These are phyloP conservation scores for Ceratoteleas bidentatus DNA, from an alignment of 1,140 invertebrate genomes.

Conservation along the genomic window DNA sequence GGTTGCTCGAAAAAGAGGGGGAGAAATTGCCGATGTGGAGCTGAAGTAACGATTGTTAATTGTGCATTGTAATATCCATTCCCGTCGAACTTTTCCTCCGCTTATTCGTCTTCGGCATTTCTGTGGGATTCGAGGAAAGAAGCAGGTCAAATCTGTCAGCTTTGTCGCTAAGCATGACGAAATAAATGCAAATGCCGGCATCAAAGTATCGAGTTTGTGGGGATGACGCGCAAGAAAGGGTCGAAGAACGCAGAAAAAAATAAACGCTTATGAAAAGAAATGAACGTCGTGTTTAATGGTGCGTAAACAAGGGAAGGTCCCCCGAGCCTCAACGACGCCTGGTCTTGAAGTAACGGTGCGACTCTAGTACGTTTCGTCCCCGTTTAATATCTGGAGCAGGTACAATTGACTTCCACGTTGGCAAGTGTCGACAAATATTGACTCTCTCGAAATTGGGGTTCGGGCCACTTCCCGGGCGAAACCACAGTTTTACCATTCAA, in stretches of 20 bases:
- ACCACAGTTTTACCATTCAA: slow-evolving; percentile 57
- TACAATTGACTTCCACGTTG: slow-evolving; percentile 76
- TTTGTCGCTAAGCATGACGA: slow-evolving; percentile 53
- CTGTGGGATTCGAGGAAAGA: slow-evolving; percentile 32
- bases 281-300: slow-evolving; percentile 80
- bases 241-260: slow-evolving; percentile 40
- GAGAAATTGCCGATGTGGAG: slow-evolving; percentile 15
- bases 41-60: slow-evolving; percentile 62
- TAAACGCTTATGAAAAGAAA: slow-evolving; percentile 71
- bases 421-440: slow-evolving; percentile 79
- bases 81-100: slow-evolving; percentile 17
- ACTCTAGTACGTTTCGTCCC: slow-evolving; percentile 34
- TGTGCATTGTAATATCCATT: slow-evolving; percentile 33
- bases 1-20: not conserved
- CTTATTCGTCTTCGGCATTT: slow-evolving; percentile 27
- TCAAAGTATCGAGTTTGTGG: slow-evolving; percentile 41
- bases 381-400: slow-evolving; percentile 74
- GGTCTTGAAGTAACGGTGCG: slow-evolving; percentile 49
- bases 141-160: slow-evolving; percentile 46
- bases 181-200: slow-evolving; percentile 67
- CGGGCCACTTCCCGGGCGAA: slow-evolving; percentile 33
- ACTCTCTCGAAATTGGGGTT: slow-evolving; percentile 76
- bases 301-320: slow-evolving; percentile 72
- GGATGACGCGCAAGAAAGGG: slow-evolving; percentile 33
- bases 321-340: slow-evolving; percentile 13